A percentile compares a stretch with the other conserved stretches of the same genome.
Evolutionary conservation across 1,140 invertebrate species (phyloP).

Genomic region (Drosophila pallidifrons): DNA sequence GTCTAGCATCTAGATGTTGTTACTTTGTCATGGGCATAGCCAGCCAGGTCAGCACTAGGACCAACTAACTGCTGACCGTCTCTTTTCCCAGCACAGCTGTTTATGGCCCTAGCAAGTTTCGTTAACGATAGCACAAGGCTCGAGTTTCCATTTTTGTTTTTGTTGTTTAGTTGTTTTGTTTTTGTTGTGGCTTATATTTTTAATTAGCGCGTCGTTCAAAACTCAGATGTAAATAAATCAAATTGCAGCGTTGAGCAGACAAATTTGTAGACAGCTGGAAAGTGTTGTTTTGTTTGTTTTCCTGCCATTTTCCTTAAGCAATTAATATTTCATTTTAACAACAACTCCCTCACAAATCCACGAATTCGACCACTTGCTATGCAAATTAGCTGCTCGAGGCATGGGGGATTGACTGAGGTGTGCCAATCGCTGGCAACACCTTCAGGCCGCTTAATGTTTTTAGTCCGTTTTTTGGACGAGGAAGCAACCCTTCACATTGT

Average conservation of each 20-base stretch:
- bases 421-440: conserved; percentile 54
- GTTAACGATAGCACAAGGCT: conserved; percentile 44
- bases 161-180: no score
- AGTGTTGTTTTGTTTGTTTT: conserved; percentile 18
- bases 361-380: conserved; percentile 21
- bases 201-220: conserved; percentile 51
- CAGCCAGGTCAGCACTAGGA: conserved; percentile 25
- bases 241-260: conserved; percentile 28
- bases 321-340: conserved; percentile 60
- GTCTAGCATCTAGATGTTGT: not conserved
- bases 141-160: conserved; percentile 23
- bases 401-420: not conserved
- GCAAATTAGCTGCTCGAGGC: conserved; percentile 31
- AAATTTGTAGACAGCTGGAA: conserved; percentile 17
- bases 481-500: conserved; percentile 44
- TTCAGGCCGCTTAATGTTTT: conserved; percentile 63
- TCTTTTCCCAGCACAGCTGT: conserved; percentile 49
- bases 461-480: not conserved
- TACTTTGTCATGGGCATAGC: conserved; percentile 26
- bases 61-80: not conserved
- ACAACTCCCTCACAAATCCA: conserved; percentile 36
- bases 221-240: conserved; percentile 65
- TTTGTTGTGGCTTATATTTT: conserved; percentile 40
- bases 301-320: not conserved
- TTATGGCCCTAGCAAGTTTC: conserved; percentile 39